phyloP scores from a whole-genome alignment of 2,797 vertebrate genomes.

The Halcyon smyrnensis region DNA sequence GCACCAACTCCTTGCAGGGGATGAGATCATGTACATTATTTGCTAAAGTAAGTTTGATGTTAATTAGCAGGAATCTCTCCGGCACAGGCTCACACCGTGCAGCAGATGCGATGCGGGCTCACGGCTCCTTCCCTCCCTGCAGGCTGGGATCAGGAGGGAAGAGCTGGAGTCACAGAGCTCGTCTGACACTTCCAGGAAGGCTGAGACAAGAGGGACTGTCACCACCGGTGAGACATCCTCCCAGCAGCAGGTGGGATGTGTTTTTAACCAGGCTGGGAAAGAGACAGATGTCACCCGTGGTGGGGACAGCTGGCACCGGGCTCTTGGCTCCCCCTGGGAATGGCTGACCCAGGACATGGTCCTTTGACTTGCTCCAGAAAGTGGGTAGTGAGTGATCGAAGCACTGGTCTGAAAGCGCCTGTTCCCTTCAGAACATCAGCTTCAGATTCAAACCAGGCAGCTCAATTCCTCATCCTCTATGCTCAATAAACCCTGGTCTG shows the following conservation, averaged over 20 bases:
- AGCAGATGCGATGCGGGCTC: conserved; percentile 49
- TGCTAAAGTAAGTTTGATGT: conserved; percentile 71
- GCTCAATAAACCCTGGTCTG: conserved; percentile 64
- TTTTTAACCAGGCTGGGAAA: conserved; percentile 7
- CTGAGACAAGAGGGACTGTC: conserved; percentile 40
- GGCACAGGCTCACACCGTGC: conserved; percentile 6
- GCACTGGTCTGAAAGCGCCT: neutral
- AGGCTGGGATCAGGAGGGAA: neutral
- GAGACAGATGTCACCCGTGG: neutral
- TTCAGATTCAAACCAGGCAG: conserved; percentile 28
- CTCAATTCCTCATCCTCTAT: conserved; percentile 61
- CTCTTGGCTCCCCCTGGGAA: neutral
- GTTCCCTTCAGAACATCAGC: neutral
- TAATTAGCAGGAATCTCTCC: conserved; percentile 68
- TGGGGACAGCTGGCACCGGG: neutral
- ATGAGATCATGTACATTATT: conserved; percentile 60
- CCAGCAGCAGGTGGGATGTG: neutral
- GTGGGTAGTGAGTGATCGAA: conserved; percentile 10
- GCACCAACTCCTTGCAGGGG: conserved; percentile 39
- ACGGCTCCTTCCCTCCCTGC: conserved; percentile 54
- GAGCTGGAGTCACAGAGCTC: neutral
- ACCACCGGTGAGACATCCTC: neutral
- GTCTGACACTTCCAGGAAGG: neutral
- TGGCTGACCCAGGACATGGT: rapidly evolving
- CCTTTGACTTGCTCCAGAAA: neutral